phyloP scores from a whole-genome alignment of 2,797 vertebrate genomes.

The Pelobates cultripes region DNA sequence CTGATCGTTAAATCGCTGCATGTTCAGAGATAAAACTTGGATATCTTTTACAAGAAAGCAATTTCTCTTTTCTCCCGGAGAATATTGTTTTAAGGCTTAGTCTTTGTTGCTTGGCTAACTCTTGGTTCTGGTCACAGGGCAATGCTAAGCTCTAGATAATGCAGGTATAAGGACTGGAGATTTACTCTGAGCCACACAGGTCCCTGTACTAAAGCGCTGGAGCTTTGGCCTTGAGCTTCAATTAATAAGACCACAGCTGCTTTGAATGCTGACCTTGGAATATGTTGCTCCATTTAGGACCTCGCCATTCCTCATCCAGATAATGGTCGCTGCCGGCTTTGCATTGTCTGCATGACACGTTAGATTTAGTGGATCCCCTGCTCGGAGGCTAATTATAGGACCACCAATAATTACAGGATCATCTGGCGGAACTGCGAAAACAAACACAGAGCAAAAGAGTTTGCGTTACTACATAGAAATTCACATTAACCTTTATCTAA shows the following conservation, averaged over 20 bases:
- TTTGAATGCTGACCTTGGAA: constrained; percentile 85
- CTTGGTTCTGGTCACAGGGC: not conserved
- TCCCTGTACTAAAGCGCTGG: not conserved
- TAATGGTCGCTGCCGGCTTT: constrained; percentile 94
- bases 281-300: constrained; percentile 95
- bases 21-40: too few relatives aligned
- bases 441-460: constrained; percentile 32
- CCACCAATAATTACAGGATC: constrained; percentile 92
- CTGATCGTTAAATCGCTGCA: not conserved
- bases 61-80: not conserved
- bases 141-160: not conserved
- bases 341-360: constrained; percentile 96
- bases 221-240: not conserved
- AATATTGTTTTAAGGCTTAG: not conserved
- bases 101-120: not conserved
- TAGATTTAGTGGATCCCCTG: constrained; percentile 93
- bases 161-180: not conserved
- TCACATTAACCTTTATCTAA: not conserved
- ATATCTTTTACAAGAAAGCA: not conserved
- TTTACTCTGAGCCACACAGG: not conserved
- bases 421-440: constrained; percentile 87
- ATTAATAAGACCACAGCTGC: not conserved
- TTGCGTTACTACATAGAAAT: not conserved
- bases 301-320: constrained; percentile 92
- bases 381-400: constrained; percentile 90